Evolutionary conservation across 1,140 invertebrate species (phyloP), one percentile per base, ranked within the genome.

Genomic region (Caenorhabditis inopinata): DNA sequence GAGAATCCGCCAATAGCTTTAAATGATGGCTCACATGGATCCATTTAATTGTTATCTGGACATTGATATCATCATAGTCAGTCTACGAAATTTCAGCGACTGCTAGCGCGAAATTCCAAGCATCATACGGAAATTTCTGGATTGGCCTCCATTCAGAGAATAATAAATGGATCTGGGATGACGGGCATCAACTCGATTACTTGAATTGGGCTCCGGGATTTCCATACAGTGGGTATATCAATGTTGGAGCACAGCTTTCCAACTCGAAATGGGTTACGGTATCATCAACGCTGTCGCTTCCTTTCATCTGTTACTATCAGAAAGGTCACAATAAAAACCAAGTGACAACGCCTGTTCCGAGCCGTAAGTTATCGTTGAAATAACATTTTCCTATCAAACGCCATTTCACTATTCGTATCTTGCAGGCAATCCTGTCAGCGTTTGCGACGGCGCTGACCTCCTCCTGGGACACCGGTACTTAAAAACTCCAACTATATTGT

Each of bases 301-400:
- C 53, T 7, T 62, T 62, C 53, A 62, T 62, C 18, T 62, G 53
- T 16, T 62, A 62, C 35, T 62, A 62, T 32, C 27, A 62, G n/a
- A 62, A 62, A 62, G 53, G 53, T 11, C 53, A 62, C 2, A 62
- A 62, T 29, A 32, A 29, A n/a, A 32, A 32, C 35, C 53, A 62
- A 32, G 11, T 11, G 16, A 62, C 53, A 32, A 62, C 53, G n/a
- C 53, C 53, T 1, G 53, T n/a, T 7, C 53, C 53, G 7, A 62
- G 27, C n/a, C 18, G 53, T 62, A 16, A 62, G 27, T n/a, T 32
- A 4, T 62, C n/a, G n/a, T n/a, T n/a, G n/a, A n/a, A n/a, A n/a
- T n/a, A n/a, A n/a, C n/a, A n/a, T n/a, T n/a, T n/a, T n/a, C n/a
- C n/a, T n/a, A n/a, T n/a, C n/a, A n/a, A n/a, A n/a, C n/a, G n/a